Conservation (phyloP, 2,797 vertebrate species). For the Notoglanidium macrostoma region DNA sequence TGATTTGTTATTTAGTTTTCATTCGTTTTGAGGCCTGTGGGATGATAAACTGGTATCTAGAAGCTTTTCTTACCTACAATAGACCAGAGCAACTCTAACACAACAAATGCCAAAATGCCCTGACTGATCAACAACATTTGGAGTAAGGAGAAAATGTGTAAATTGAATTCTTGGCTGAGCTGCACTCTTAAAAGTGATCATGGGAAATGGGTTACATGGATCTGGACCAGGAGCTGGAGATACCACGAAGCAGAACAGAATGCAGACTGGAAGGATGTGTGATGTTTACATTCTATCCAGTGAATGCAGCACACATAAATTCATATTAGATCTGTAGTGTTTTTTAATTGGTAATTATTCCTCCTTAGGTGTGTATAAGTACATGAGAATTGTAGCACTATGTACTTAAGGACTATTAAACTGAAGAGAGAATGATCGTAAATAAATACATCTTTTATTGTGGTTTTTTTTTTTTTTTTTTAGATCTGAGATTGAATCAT, state of each 20-base stretch:
- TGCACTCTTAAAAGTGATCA: conserved; percentile 11
- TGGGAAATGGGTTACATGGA: not conserved
- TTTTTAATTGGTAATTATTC: not conserved
- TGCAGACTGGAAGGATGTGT: conserved; percentile 7
- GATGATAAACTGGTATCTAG: not conserved
- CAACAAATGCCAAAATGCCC: not conserved
- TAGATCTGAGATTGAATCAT: conserved; percentile 6
- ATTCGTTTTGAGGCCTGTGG: not conserved
- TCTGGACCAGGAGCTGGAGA: not conserved
- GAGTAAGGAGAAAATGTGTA: not conserved
- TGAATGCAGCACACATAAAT: not conserved
- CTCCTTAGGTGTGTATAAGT: not conserved
- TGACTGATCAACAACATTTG: not conserved
- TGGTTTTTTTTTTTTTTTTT: not conserved
- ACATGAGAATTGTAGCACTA: not conserved
- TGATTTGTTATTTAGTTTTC: not conserved
- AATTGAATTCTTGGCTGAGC: conserved; percentile 8
- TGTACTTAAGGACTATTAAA: not conserved
- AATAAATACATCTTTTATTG: not conserved
- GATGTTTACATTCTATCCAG: conserved; percentile 12
- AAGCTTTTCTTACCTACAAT: not conserved
- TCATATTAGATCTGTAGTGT: not conserved
- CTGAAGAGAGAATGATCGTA: not conserved
- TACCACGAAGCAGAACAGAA: conserved; percentile 1
- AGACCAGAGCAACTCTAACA: not conserved